These are phyloP conservation scores for Pocillopora verrucosa DNA, from an alignment of 64 coral and sea anemone genomes.

Conservation along the genomic window DNA sequence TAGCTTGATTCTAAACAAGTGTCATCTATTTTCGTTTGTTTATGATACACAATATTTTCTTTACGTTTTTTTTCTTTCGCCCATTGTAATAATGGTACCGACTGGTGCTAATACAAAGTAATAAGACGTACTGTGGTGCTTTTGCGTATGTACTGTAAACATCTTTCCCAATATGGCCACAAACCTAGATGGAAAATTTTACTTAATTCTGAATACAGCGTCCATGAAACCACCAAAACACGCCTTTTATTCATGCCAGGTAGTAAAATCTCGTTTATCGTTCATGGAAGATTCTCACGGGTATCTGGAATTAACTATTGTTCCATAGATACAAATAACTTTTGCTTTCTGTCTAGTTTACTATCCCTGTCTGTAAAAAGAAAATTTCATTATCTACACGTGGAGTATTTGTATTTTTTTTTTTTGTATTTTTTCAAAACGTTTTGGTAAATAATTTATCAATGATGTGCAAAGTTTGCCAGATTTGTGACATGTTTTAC, in stretches of 20 bases:
- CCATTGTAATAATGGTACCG: no score
- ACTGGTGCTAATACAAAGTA: no score
- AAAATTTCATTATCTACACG: not conserved
- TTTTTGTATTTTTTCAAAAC: not conserved
- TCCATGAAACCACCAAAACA: not conserved
- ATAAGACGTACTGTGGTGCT: no score
- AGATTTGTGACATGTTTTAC: no score
- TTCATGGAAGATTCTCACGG: constrained; percentile 10
- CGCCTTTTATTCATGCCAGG: not conserved
- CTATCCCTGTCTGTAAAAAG: not conserved
- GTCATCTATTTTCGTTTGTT: no score
- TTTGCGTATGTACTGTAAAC: no score
- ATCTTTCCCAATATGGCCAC: no score
- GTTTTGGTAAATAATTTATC: constrained; percentile 1
- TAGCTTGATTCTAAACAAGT: no score
- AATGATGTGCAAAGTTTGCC: not conserved
- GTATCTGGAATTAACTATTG: not conserved
- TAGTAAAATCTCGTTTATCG: not conserved
- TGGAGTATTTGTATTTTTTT: not conserved
- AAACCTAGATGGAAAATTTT: not conserved
- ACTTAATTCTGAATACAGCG: not conserved
- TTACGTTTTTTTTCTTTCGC: no score
- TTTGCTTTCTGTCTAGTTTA: not conserved
- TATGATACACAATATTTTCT: no score
- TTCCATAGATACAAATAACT: not conserved